These are phyloP conservation scores for Drosophila triauraria DNA, from an alignment of 1,140 invertebrate species.

Conservation along the genomic window DNA sequence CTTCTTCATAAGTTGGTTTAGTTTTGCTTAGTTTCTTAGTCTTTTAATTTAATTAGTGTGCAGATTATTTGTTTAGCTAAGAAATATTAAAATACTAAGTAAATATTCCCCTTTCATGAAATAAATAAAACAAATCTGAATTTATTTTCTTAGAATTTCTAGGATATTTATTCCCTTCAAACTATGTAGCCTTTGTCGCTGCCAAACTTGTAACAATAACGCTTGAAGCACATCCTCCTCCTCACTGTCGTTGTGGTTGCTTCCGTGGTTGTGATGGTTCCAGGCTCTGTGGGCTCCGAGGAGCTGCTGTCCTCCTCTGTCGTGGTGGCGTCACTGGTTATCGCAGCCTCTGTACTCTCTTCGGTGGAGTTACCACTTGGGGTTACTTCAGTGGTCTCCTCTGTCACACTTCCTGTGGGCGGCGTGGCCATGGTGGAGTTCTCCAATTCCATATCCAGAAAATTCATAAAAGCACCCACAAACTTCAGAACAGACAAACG, in stretches of 20 bases:
- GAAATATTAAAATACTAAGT: too few species aligned
- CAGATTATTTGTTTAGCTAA: too few species aligned
- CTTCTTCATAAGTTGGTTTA: background rate
- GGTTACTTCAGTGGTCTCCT: conserved; percentile 29
- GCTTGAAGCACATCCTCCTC: conserved; percentile 63
- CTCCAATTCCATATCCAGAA: conserved; percentile 52
- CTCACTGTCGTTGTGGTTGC: conserved; percentile 6
- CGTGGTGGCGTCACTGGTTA: background rate
- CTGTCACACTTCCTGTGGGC: background rate
- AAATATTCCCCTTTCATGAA: too few species aligned
- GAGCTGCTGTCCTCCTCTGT: conserved; percentile 2
- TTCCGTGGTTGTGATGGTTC: conserved; percentile 1
- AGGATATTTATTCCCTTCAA: background rate
- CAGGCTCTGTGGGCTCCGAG: background rate
- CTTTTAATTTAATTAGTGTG: too few species aligned
- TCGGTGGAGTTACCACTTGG: conserved; percentile 1
- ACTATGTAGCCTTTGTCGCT: conserved; percentile 63
- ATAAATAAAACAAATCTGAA: background rate
- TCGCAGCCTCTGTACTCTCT: conserved; percentile 9
- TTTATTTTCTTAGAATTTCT: background rate
- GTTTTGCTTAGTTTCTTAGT: background rate
- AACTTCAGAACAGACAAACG: conserved; percentile 61
- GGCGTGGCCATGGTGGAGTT: conserved; percentile 34
- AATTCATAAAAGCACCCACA: conserved; percentile 61
- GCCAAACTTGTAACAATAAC: conserved; percentile 63